These are phyloP conservation scores for Aricia agestis DNA, from an alignment of 1,140 invertebrate species.

Conservation along the genomic window DNA sequence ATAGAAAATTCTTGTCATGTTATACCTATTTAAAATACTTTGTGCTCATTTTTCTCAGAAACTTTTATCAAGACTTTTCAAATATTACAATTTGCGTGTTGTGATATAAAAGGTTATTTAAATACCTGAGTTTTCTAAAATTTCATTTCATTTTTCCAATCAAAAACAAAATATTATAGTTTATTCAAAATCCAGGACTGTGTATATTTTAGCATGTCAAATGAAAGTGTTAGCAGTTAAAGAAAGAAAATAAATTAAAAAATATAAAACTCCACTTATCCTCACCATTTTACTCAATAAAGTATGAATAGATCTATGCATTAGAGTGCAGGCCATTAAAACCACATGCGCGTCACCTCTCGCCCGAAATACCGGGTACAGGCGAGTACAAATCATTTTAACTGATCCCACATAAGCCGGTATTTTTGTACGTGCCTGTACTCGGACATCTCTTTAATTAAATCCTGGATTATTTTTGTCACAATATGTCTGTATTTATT, in stretches of 20 bases:
- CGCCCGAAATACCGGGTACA: slow-evolving; percentile 10
- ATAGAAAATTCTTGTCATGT: background rate
- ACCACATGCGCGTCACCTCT: slow-evolving; percentile 57
- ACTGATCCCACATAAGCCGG: background rate
- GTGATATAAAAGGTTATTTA: no score
- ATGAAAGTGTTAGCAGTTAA: no score
- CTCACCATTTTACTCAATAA: background rate
- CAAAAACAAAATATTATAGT: no score
- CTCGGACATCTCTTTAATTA: background rate
- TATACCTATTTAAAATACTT: background rate
- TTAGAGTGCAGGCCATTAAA: slow-evolving; percentile 63
- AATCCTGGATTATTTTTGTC: background rate
- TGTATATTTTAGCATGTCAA: no score
- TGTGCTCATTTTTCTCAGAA: background rate
- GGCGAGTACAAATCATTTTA: slow-evolving; percentile 2
- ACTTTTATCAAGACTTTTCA: background rate
- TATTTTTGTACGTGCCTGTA: background rate
- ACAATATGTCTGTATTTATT: background rate
- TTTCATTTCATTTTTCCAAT: no score
- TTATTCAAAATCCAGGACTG: no score
- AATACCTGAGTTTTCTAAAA: no score
- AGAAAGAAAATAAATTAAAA: no score
- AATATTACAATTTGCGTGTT: background rate
- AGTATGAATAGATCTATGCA: slow-evolving; percentile 36
- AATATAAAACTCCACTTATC: background rate